phyloP scores from a whole-genome alignment of 2,888 invertebrate genomes.

The Ormyrus pomaceus region DNA sequence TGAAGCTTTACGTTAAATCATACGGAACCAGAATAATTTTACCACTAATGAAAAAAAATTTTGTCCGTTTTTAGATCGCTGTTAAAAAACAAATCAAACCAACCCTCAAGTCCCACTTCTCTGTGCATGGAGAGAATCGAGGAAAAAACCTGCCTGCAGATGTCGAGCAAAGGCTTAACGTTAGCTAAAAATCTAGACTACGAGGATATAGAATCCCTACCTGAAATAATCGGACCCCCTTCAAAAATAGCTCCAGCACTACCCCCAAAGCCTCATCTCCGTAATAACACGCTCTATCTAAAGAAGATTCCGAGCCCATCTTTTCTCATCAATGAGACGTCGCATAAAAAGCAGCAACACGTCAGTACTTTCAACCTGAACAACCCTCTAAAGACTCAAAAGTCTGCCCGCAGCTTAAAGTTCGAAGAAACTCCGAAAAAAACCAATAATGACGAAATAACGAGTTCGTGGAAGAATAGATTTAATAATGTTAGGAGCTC shows the following conservation, averaged over 20 bases:
- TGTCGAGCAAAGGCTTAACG: slow-evolving; percentile 71
- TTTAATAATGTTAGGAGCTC: slow-evolving; percentile 67
- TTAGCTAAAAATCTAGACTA: slow-evolving; percentile 73
- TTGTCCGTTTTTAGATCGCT: slow-evolving; percentile 36
- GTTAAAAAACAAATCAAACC: slow-evolving; percentile 39
- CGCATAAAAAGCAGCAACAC: slow-evolving; percentile 64
- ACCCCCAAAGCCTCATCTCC: slow-evolving; percentile 87
- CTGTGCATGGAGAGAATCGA: slow-evolving; percentile 69
- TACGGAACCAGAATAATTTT: no score
- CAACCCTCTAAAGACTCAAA: background rate
- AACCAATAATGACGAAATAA: slow-evolving; percentile 48
- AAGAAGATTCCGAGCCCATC: slow-evolving; percentile 74
- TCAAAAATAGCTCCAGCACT: slow-evolving; percentile 80
- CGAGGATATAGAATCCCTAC: slow-evolving; percentile 73
- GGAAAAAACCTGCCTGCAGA: slow-evolving; percentile 71
- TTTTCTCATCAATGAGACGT: slow-evolving; percentile 72
- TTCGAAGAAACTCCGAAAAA: slow-evolving; percentile 64
- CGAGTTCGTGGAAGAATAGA: slow-evolving; percentile 64
- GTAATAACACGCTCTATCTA: slow-evolving; percentile 69
- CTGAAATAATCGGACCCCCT: slow-evolving; percentile 76
- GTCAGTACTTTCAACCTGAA: no score
- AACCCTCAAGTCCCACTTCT: slow-evolving; percentile 63
- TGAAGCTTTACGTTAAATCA: background rate
- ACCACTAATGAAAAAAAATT: background rate
- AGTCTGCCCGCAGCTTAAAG: slow-evolving; percentile 63